Percentiles rank a stretch among this genome's conserved stretches.
Conservation (phyloP, 2,113 vertebrate genomes). For the Aix galericulata region DNA sequence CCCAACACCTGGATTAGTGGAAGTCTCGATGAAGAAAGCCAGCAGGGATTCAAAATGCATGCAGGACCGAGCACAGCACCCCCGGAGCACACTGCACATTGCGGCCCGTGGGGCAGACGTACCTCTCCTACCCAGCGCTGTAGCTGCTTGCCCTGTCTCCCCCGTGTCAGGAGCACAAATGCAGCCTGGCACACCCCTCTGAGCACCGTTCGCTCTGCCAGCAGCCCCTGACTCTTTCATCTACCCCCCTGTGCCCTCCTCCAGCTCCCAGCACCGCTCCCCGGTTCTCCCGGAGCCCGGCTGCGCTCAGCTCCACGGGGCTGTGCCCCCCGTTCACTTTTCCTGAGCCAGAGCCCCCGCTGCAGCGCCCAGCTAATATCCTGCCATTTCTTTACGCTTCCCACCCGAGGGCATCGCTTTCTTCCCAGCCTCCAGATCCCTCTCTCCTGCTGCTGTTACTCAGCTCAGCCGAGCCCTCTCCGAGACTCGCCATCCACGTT, state of each 20-base stretch:
- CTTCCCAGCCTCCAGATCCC: background rate
- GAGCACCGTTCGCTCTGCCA: background rate
- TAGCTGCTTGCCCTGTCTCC: background rate
- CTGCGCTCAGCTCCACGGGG: background rate
- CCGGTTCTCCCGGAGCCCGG: background rate
- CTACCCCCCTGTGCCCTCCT: background rate
- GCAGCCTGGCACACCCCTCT: background rate
- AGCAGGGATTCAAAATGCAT: background rate
- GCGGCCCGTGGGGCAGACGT: background rate
- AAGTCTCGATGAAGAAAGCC: background rate
- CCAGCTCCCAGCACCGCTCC: background rate
- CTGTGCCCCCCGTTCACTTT: background rate
- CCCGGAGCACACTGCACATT: fast-evolving
- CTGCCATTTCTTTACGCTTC: background rate
- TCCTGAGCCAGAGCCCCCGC: background rate
- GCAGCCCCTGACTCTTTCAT: background rate
- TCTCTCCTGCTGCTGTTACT: background rate
- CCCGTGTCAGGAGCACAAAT: background rate
- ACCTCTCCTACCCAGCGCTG: background rate
- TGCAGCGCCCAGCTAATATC: background rate
- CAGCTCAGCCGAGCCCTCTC: background rate
- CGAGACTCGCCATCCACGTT: background rate
- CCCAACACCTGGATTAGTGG: background rate
- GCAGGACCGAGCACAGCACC: background rate
- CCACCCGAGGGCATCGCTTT: background rate